Evolutionary conservation across 2,797 vertebrate species (phyloP), one percentile per base, ranked within the genome.

Genomic region (Oceanodroma leucorhoa): DNA sequence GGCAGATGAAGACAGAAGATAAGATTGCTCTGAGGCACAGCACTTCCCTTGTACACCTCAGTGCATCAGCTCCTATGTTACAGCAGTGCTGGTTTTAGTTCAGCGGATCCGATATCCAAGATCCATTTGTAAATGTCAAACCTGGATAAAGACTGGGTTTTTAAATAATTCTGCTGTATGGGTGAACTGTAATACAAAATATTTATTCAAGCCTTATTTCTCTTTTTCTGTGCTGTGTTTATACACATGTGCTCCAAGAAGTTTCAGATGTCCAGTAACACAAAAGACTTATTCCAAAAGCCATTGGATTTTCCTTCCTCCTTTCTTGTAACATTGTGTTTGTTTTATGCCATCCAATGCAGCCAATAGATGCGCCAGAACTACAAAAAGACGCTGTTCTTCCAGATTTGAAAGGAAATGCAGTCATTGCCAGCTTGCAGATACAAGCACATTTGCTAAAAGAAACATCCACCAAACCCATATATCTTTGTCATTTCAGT

Each of bases 361-460:
- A 76, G 86, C 40, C 73, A 77, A n/a, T 64, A 70, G 51, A 55
- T 85, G 62, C 2, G 1, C 21, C 14, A 41, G 29, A 38, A 54
- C 38, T 87, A 87, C 71, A 93, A 77, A 92, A 90, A 80, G 62
- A 83, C 2, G 3, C 23, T 40, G 29, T 84, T 93, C 77, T 87
- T 89, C 71, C 64, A 85, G 64, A 50, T 83, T 88, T 83, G 41
- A 85, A 94, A 95, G 72, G 55, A 84, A 93, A 93, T 61, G 41
- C 70, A 67, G 43, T 73, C 43, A 81, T 24, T 71, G 45, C 65
- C 82, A 89, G 65, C 67, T 94, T 67, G 61, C 38, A 91, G 92
- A 94, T 94, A 83, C 12, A 48, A 91, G 29, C 40, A 64, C n/a
- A 71, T 64, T 83, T 83, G 41, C 55, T 96, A 95, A 96, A 85